Conservation (phyloP, 2,888 invertebrate genomes). For the Erpobdella octoculata region DNA sequence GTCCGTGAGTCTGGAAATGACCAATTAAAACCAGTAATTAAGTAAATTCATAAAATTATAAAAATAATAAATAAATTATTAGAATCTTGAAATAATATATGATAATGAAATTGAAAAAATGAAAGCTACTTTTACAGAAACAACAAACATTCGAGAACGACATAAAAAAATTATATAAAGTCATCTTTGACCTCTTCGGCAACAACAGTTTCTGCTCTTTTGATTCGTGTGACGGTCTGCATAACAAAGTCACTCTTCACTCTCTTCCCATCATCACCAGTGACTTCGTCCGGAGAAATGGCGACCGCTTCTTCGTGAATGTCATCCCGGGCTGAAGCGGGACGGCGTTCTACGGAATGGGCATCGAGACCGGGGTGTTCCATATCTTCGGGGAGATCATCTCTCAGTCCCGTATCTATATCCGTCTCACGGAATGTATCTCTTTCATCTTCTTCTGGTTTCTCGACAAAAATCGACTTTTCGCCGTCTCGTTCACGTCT, state of each 20-base stretch:
- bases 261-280: not conserved
- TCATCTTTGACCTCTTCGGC: not conserved
- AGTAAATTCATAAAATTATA: no score
- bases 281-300: not conserved
- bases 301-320: not conserved
- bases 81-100: no score
- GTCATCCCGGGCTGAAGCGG: not conserved
- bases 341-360: not conserved
- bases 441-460: not conserved
- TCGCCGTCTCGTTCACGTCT: not conserved
- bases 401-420: no score
- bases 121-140: no score
- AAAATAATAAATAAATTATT: no score
- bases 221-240: conserved; percentile 14
- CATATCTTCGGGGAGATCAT: not conserved
- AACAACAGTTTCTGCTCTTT: not conserved
- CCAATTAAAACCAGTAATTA: no score
- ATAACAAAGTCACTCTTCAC: not conserved
- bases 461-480: not conserved
- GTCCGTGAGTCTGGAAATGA: conserved; percentile 13
- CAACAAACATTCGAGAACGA: no score
- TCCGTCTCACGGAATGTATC: not conserved
- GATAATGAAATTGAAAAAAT: no score
- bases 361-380: not conserved
- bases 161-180: no score